Conservation (phyloP, 2,797 vertebrate genomes). For the Cheracebus regulus region DNA sequence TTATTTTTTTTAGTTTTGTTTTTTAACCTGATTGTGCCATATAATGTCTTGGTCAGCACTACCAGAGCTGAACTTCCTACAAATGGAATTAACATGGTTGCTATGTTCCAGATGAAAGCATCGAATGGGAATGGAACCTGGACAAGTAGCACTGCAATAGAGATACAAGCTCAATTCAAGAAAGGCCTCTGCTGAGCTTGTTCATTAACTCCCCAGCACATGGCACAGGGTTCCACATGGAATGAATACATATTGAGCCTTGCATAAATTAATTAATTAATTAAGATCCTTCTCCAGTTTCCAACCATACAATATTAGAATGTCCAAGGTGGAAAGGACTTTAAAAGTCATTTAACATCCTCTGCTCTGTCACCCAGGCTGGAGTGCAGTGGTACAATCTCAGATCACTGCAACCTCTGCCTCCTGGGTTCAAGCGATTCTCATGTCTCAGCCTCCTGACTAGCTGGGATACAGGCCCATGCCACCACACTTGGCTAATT, state of each 20-base stretch:
- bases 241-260: background rate
- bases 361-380: background rate
- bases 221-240: background rate
- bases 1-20: background rate
- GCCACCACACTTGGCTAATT: background rate
- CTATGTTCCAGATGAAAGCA: background rate
- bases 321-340: background rate
- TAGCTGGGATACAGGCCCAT: background rate
- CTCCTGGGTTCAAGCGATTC: background rate
- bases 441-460: background rate
- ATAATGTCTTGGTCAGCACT: background rate
- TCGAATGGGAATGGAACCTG: background rate
- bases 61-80: background rate
- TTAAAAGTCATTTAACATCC: constrained; percentile 5
- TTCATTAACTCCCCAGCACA: background rate
- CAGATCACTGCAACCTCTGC: background rate
- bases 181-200: background rate
- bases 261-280: background rate
- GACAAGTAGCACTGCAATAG: background rate
- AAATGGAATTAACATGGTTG: background rate
- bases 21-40: background rate
- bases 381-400: background rate
- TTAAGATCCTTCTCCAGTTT: background rate
- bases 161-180: background rate
- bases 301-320: background rate